Evolutionary conservation across 2,888 invertebrate species (phyloP).

Genomic region (Plebejus melissa): DNA sequence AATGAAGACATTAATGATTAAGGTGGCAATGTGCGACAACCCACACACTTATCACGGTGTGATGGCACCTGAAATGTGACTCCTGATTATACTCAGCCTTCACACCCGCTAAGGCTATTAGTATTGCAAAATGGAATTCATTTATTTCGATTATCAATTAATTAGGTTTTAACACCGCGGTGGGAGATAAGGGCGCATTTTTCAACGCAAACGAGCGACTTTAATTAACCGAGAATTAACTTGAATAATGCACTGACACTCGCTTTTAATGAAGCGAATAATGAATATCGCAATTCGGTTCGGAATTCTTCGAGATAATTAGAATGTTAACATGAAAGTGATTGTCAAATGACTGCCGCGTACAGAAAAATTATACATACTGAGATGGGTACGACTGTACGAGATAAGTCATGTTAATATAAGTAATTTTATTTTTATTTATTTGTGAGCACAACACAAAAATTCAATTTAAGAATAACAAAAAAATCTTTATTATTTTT

Average conservation of each 20-base stretch:
- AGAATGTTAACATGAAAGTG: conserved; percentile 15
- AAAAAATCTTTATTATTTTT: too few species aligned
- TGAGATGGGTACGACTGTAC: background rate
- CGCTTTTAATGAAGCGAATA: conserved; percentile 55
- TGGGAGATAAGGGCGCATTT: conserved; percentile 54
- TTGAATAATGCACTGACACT: conserved; percentile 59
- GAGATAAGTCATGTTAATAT: background rate
- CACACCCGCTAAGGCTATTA: conserved; percentile 59
- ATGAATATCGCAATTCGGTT: conserved; percentile 37
- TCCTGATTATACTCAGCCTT: conserved; percentile 59
- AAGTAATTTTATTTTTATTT: too few species aligned
- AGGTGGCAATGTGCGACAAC: background rate
- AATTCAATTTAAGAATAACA: too few species aligned
- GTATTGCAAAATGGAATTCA: conserved; percentile 52
- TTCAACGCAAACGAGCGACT: conserved; percentile 46
- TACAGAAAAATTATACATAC: background rate
- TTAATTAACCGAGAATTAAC: conserved; percentile 68
- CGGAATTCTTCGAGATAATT: conserved; percentile 17
- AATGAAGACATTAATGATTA: background rate
- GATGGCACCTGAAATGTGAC: conserved; percentile 69
- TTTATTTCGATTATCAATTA: conserved; percentile 69
- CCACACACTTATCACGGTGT: conserved; percentile 51
- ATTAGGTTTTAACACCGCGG: conserved; percentile 70
- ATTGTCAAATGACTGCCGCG: conserved; percentile 6
- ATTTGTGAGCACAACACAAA: too few species aligned